These are phyloP conservation scores for Rhipidura dahli DNA, from an alignment of 2,113 vertebrate genomes.

Conservation along the genomic window DNA sequence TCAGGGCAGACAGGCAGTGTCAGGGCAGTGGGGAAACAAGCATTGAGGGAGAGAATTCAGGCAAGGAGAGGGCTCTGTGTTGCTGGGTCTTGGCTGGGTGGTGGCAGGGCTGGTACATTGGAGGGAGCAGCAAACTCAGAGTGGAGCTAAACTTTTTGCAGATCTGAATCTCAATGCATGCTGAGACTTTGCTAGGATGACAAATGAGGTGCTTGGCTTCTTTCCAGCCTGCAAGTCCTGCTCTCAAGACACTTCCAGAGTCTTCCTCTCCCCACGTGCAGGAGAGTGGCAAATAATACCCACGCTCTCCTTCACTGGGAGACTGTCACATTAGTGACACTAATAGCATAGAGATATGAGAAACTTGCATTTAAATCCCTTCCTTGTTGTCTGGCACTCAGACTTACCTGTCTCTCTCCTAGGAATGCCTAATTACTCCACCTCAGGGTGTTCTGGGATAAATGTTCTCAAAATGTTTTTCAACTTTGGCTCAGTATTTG, in stretches of 20 bases:
- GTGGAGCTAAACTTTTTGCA: neutral
- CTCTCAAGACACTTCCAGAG: fast-evolving
- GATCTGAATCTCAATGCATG: fast-evolving
- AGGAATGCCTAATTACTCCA: neutral
- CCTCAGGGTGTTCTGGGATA: neutral
- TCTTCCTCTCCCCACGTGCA: neutral
- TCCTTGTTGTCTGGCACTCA: neutral
- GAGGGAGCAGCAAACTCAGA: neutral
- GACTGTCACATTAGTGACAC: neutral
- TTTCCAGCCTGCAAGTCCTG: neutral
- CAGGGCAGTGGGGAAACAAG: neutral
- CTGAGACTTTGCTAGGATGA: neutral
- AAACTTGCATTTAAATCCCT: neutral
- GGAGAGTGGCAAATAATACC: neutral
- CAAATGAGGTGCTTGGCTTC: neutral
- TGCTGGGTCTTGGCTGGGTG: neutral
- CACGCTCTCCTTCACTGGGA: neutral
- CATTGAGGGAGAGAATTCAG: fast-evolving
- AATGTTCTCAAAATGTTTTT: neutral
- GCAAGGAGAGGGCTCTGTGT: neutral
- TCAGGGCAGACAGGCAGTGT: neutral
- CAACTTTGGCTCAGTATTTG: neutral
- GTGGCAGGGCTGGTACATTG: neutral
- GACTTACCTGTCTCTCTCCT: neutral
- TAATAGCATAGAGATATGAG: fast-evolving